Percentiles rank a stretch among this genome's conserved stretches.
These are phyloP conservation scores for Syndactyla subalaris DNA, from an alignment of 2,797 vertebrate genomes.

Conservation along the genomic window DNA sequence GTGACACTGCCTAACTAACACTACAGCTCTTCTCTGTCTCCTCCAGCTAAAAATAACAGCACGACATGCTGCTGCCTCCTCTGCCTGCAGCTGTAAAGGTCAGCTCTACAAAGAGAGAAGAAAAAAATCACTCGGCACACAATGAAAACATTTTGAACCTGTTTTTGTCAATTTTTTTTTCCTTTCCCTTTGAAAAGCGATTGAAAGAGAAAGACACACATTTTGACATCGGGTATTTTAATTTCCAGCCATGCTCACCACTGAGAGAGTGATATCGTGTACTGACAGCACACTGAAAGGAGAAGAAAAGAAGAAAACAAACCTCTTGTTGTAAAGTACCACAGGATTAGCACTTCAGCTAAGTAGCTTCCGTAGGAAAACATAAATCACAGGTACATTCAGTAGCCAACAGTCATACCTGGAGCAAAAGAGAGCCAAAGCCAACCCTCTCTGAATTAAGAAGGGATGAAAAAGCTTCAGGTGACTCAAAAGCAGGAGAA, in stretches of 20 bases:
- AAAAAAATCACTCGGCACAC: neutral
- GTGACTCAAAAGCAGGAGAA: neutral
- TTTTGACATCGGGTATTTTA: neutral
- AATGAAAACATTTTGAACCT: neutral
- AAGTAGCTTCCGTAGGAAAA: neutral
- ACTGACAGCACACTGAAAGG: neutral
- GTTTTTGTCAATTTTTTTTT: neutral
- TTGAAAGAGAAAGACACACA: neutral
- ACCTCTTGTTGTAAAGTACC: neutral
- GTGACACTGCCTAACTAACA: neutral
- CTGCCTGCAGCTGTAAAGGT: slow-evolving; percentile 50
- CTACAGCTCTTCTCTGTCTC: neutral
- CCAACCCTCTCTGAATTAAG: neutral
- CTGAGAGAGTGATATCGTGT: neutral
- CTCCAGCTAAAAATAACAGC: slow-evolving; percentile 55
- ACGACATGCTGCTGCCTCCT: neutral
- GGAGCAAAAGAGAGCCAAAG: neutral
- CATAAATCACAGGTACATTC: neutral
- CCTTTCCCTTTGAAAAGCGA: neutral
- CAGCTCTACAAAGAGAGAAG: neutral
- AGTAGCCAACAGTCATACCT: neutral
- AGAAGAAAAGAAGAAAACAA: slow-evolving; percentile 31
- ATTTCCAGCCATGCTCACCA: neutral
- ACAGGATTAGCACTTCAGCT: slow-evolving; percentile 15
- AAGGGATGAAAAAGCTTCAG: neutral